Base-by-base conservation (phyloP, 2,888 invertebrate genomes). In the Hemaris fuciformis region DNA sequence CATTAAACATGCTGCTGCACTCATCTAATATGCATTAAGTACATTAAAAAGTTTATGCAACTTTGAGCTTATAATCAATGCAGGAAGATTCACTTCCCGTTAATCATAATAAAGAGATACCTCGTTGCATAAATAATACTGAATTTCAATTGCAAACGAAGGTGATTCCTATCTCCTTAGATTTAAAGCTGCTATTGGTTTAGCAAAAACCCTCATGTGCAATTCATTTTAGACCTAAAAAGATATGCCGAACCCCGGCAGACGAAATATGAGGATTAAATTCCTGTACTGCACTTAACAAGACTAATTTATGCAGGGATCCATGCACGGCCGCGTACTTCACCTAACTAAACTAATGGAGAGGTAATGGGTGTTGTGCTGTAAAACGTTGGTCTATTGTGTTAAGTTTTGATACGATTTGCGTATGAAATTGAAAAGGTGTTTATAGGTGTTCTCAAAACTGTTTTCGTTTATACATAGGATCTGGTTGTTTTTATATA, bases 211-310 rank as follows among this genome's bases (percentile, higher is more conserved):
- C 59, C 73, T 77, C 70, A 78, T 80, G 73, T 77, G 74, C 76
- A 77, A 84, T 85, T 84, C 80, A 85, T 86, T 87, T 81, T 79
- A 81, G 81, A 86, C 81, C 84, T 87, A 83, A 84, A 89, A 88
- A 91, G 90, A 91, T 89, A 87, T 88, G 85, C 88, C 86, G 85
- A 89, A 86, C 84, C 81, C 77, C 79, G 73, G 85, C 87, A 90
- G 89, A 87, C 89, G 91, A 91, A 91, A 91, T 91, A 92, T 91
- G 90, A 88, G 91, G 89, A 91, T 91, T 91, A 91, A 91, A 92
- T 90, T 92, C 90, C 88, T 86, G 89, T 85, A 88, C 85, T 89
- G 89, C 89, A 89, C 87, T 91, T 91, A 91, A 91, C 89, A 85
- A 90, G 90, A 85, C 89, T 89, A 91, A 91, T 91, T 91, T 91